A percentile compares a stretch with the other conserved stretches of the same genome.
Evolutionary conservation across 2,113 vertebrate species (phyloP).

Genomic region (Hemiscyllium ocellatum): DNA sequence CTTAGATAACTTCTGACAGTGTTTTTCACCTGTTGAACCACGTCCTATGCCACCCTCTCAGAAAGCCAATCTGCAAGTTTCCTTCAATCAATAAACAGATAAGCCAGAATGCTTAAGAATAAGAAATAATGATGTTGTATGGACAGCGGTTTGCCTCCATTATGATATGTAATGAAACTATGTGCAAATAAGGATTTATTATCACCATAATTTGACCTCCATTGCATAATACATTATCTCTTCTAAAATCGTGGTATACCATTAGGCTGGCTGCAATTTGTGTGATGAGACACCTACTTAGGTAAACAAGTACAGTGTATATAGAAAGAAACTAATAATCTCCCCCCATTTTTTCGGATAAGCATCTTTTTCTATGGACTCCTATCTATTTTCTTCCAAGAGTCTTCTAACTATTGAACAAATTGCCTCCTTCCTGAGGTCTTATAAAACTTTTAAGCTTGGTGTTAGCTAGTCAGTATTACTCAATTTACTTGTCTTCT

Average conservation of each 20-base stretch:
- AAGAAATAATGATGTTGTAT: background rate
- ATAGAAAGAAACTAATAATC: background rate
- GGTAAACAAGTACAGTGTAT: background rate
- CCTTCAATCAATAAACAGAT: background rate
- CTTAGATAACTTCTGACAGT: background rate
- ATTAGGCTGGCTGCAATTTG: background rate
- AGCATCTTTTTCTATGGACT: background rate
- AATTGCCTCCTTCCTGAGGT: background rate
- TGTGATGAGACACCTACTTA: background rate
- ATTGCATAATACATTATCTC: background rate
- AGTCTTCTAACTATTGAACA: background rate
- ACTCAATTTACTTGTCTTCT: background rate
- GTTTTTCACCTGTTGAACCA: background rate
- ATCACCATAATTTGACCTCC: background rate
- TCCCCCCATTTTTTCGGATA: background rate
- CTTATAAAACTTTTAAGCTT: background rate
- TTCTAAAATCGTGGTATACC: background rate
- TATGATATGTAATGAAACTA: background rate
- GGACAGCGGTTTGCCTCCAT: background rate
- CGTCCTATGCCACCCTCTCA: background rate
- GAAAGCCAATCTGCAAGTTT: background rate
- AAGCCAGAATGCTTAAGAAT: background rate
- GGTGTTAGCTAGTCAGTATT: background rate
- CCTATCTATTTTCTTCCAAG: background rate
- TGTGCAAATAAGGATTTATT: background rate